These are phyloP conservation scores for Hippopotamus amphibius DNA, from an alignment of 2,113 vertebrate genomes.

Conservation along the genomic window DNA sequence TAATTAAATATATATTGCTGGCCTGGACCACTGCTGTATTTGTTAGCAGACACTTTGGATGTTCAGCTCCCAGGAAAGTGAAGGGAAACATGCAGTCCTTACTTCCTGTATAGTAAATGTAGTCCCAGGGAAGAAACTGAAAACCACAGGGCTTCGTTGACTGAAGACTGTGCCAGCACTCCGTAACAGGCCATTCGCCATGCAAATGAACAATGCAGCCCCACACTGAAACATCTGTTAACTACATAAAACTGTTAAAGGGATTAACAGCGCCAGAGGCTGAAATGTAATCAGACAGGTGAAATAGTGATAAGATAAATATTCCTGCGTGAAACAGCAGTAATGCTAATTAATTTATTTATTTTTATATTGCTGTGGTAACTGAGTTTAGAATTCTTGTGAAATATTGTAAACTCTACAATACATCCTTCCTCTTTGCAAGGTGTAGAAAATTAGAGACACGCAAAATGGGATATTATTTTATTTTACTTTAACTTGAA, in stretches of 20 bases:
- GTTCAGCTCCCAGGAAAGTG: background rate
- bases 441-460: background rate
- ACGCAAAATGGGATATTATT: background rate
- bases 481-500: constrained; percentile 11
- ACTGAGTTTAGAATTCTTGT: background rate
- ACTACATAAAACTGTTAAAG: constrained; percentile 64
- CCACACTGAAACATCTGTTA: constrained; percentile 75
- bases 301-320: constrained; percentile 58
- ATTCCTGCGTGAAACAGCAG: background rate
- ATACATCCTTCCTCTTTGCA: background rate
- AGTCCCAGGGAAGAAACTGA: constrained; percentile 25
- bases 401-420: background rate
- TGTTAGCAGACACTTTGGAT: constrained; percentile 16
- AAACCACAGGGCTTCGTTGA: background rate
- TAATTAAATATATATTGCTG: background rate
- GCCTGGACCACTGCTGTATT: background rate
- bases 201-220: constrained; percentile 56
- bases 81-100: constrained; percentile 23
- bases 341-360: background rate
- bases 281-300: constrained; percentile 83
- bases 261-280: constrained; percentile 82
- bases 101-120: constrained; percentile 69
- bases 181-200: constrained; percentile 39
- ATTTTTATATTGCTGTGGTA: background rate
- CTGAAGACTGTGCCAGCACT: constrained; percentile 1